Evolutionary conservation across 2,113 vertebrate genomes (phyloP).

Genomic region (Shinisaurus crocodilurus): DNA sequence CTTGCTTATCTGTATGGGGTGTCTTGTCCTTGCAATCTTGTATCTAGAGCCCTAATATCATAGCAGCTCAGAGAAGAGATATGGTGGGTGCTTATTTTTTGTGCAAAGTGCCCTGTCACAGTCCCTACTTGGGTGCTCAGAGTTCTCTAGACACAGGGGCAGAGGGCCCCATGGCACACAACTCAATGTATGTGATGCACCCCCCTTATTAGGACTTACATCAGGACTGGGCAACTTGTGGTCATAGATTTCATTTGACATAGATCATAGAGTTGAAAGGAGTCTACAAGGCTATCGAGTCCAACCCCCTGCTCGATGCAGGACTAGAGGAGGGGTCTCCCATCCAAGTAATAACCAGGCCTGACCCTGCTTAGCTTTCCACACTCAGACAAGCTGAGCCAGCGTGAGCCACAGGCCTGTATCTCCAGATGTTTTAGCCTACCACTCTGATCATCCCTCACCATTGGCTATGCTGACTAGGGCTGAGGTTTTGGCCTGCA

Average conservation of each 20-base stretch:
- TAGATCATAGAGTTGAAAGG: too few relatives aligned
- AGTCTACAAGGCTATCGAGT: too few relatives aligned
- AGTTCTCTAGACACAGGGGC: not conserved
- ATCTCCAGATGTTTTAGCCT: not conserved
- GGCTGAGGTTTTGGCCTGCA: not conserved
- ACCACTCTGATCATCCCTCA: not conserved
- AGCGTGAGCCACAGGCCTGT: too few relatives aligned
- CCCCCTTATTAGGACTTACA: not conserved
- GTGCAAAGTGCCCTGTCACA: not conserved
- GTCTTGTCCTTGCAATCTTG: not conserved
- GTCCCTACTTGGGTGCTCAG: not conserved
- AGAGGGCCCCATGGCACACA: not conserved
- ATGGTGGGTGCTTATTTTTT: not conserved
- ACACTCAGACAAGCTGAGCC: too few relatives aligned
- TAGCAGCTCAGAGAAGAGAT: too few relatives aligned
- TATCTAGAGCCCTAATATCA: too few relatives aligned
- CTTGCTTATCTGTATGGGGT: not conserved
- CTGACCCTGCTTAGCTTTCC: too few relatives aligned
- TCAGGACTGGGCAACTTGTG: not conserved
- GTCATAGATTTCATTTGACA: too few relatives aligned
- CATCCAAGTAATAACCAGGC: too few relatives aligned
- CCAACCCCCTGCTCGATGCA: too few relatives aligned
- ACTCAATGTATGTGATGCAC: not conserved
- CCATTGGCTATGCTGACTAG: not conserved
- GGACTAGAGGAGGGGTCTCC: too few relatives aligned